Percentiles rank a stretch among this genome's conserved stretches.
phyloP scores from a whole-genome alignment of 2,888 invertebrate genomes.

The Tortricodes alternella region DNA sequence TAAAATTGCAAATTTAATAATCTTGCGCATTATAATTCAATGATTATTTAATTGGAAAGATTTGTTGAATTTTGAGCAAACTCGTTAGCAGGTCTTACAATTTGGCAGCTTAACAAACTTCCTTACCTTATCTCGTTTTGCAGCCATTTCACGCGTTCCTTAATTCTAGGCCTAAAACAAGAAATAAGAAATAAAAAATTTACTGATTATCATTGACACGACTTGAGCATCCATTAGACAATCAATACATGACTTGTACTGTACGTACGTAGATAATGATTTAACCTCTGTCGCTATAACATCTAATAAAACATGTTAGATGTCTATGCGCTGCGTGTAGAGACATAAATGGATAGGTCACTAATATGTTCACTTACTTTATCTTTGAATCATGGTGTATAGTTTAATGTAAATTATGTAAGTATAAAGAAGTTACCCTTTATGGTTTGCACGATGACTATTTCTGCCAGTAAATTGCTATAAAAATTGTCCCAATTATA shows the following conservation, averaged over 20 bases:
- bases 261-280: constrained; percentile 7
- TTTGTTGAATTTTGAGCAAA: no score
- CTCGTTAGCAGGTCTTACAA: no score
- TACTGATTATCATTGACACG: neutral
- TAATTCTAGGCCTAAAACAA: no score
- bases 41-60: no score
- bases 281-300: neutral
- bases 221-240: constrained; percentile 6
- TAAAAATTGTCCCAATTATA: no score
- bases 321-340: neutral
- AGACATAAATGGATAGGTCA: constrained; percentile 11
- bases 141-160: no score
- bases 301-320: constrained; percentile 1
- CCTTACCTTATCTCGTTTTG: no score
- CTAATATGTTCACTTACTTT: neutral
- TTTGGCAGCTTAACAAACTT: no score
- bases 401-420: neutral
- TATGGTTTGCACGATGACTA: neutral
- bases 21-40: no score
- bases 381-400: constrained; percentile 4
- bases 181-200: neutral
- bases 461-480: no score
- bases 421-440: neutral
- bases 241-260: constrained; percentile 19
- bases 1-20: no score